These are phyloP conservation scores for Rutilus rutilus DNA, from an alignment of 2,113 vertebrate genomes.

Conservation along the genomic window DNA sequence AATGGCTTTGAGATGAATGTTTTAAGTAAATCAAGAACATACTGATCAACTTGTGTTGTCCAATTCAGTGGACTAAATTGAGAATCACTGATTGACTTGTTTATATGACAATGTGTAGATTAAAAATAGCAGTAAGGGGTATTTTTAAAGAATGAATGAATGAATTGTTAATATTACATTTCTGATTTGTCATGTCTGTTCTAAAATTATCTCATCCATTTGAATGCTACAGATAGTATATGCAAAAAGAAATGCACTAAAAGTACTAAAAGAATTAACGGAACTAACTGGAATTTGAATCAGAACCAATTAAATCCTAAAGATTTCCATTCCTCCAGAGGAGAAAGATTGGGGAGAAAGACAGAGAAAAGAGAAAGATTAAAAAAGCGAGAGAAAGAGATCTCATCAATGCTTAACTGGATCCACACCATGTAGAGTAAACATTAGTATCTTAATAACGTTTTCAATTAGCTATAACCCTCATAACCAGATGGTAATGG, in stretches of 20 bases:
- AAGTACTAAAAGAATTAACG: background rate
- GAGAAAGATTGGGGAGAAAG: slow-evolving; percentile 46
- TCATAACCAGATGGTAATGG: slow-evolving; percentile 77
- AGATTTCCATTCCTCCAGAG: background rate
- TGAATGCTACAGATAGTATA: background rate
- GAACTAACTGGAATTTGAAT: background rate
- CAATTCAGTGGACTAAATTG: background rate
- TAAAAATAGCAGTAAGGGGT: background rate
- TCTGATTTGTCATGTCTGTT: background rate
- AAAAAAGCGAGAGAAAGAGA: slow-evolving; percentile 44
- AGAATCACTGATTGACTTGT: background rate
- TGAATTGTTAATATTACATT: background rate
- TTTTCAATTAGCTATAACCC: slow-evolving; percentile 73
- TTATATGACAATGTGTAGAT: background rate
- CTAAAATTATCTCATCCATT: background rate
- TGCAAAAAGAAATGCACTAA: background rate
- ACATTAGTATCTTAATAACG: slow-evolving; percentile 74
- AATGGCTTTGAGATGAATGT: background rate
- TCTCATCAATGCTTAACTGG: slow-evolving; percentile 53
- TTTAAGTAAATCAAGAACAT: background rate
- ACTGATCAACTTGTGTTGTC: background rate
- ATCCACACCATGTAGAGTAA: slow-evolving; percentile 66
- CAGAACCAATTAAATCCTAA: background rate
- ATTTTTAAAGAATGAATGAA: background rate
- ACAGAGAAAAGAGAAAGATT: slow-evolving; percentile 55